Conservation (phyloP, 2,888 invertebrate species). For the Leptopterna dolabrata region DNA sequence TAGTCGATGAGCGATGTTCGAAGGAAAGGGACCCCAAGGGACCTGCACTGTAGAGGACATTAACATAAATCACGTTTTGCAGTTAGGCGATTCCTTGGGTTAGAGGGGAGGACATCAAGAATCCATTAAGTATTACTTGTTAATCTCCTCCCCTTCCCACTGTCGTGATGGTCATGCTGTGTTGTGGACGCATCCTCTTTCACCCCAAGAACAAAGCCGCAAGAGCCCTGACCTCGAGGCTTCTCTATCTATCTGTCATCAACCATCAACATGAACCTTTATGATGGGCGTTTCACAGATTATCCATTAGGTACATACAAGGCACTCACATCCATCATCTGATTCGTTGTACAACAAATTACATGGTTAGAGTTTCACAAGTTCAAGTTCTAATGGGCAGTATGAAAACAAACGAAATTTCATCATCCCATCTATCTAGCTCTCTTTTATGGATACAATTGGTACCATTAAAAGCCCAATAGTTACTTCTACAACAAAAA, state of each 20-base stretch:
- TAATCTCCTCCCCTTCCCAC: background rate
- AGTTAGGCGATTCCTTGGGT: slow-evolving; percentile 3
- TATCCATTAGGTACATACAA: too few relatives aligned
- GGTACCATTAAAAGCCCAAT: too few relatives aligned
- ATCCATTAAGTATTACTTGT: slow-evolving; percentile 3
- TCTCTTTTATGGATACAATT: too few relatives aligned
- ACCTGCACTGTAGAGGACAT: background rate
- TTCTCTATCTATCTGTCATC: background rate
- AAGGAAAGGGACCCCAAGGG: background rate
- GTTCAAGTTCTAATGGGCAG: too few relatives aligned
- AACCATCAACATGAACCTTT: too few relatives aligned
- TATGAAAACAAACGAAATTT: too few relatives aligned
- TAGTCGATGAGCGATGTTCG: background rate
- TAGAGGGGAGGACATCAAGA: background rate
- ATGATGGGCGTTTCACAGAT: too few relatives aligned
- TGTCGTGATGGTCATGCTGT: background rate
- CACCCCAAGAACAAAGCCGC: background rate
- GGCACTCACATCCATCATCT: too few relatives aligned
- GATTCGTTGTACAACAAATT: too few relatives aligned
- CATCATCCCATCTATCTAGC: too few relatives aligned
- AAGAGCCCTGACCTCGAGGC: background rate
- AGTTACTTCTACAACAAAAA: too few relatives aligned
- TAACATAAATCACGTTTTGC: slow-evolving; percentile 7
- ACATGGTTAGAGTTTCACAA: too few relatives aligned
- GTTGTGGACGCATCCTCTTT: background rate